phyloP scores from a whole-genome alignment of 2,113 vertebrate species.

The Rhinolophus ferrumequinum region DNA sequence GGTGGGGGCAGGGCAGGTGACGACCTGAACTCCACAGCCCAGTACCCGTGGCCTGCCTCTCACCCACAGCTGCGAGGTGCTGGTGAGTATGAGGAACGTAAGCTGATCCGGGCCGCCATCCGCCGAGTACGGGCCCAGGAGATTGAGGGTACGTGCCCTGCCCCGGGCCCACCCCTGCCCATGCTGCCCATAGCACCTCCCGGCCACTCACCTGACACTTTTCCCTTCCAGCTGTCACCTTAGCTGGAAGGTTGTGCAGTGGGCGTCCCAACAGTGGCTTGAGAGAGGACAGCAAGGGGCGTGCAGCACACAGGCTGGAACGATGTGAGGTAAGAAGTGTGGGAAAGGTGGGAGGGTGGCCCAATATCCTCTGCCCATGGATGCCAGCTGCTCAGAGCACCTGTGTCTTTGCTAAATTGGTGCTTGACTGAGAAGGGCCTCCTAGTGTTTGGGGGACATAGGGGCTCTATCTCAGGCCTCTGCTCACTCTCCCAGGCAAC shows the following conservation, averaged over 20 bases:
- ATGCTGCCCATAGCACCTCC: background rate
- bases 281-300: constrained; percentile 55
- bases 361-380: background rate
- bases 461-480: background rate
- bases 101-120: constrained; percentile 94
- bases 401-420: background rate
- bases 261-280: background rate
- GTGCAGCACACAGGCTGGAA: constrained; percentile 63
- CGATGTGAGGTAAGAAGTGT: constrained; percentile 44
- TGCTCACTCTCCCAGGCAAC: background rate
- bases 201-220: background rate
- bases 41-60: background rate
- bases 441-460: background rate
- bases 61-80: constrained; percentile 88
- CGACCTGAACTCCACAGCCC: background rate
- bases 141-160: constrained; percentile 86
- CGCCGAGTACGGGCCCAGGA: constrained; percentile 91
- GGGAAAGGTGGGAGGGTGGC: no score
- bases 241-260: constrained; percentile 80
- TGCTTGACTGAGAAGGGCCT: background rate
- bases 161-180: background rate
- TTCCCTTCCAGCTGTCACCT: constrained; percentile 73
- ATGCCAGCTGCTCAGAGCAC: background rate
- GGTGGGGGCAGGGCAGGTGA: background rate
- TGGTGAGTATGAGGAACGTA: constrained; percentile 93